These are phyloP conservation scores for Aphidius gifuensis DNA, from an alignment of 1,140 invertebrate genomes.

Conservation along the genomic window DNA sequence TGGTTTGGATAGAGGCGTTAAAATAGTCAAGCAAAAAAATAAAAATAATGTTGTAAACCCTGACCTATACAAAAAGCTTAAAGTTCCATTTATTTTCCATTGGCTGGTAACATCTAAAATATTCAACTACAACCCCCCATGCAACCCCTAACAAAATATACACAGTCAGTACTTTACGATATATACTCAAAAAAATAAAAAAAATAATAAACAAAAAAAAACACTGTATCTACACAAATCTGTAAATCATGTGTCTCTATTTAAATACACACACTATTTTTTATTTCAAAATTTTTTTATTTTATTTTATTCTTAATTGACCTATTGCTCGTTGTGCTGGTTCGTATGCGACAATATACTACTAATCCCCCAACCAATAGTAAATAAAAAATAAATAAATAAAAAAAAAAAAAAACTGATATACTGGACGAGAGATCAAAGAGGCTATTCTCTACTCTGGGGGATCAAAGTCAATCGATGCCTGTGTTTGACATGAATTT, in stretches of 20 bases:
- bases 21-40: no score
- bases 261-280: background rate
- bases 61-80: conserved; percentile 26
- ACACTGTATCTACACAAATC: background rate
- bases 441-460: conserved; percentile 1
- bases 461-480: conserved; percentile 12
- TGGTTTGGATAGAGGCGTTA: background rate
- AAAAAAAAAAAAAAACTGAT: conserved; percentile 12
- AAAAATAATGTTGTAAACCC: conserved; percentile 21
- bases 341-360: conserved; percentile 5
- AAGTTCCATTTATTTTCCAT: conserved; percentile 25
- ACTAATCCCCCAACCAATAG: conserved; percentile 23
- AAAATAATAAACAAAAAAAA: conserved; percentile 1
- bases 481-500: background rate
- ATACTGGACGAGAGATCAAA: conserved; percentile 2
- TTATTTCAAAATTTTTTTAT: background rate
- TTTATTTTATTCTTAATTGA: conserved; percentile 11
- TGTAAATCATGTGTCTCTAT: background rate
- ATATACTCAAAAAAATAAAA: background rate
- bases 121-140: conserved; percentile 24
- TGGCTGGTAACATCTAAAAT: conserved; percentile 26
- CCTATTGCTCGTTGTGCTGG: background rate
- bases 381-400: conserved; percentile 9
- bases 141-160: background rate
- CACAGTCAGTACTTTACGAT: background rate